These are phyloP conservation scores for Scaptomyza reducta DNA, from an alignment of 2,888 invertebrate genomes.

Conservation along the genomic window DNA sequence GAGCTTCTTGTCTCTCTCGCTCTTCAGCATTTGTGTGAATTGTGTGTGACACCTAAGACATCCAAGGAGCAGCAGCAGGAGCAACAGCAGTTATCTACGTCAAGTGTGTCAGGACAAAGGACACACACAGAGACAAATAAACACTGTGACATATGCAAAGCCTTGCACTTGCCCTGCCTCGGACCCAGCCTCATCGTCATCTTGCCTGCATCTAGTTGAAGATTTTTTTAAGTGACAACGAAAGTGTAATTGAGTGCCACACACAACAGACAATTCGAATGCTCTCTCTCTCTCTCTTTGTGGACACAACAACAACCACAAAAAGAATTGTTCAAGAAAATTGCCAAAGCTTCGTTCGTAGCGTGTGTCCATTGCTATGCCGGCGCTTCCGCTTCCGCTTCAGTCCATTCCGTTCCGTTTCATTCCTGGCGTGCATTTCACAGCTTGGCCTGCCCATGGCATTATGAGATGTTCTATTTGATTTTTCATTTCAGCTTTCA, in stretches of 20 bases:
- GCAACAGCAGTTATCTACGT: slow-evolving; percentile 60
- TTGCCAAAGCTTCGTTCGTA: slow-evolving; percentile 47
- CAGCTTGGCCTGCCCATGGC: slow-evolving; percentile 24
- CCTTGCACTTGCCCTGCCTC: slow-evolving; percentile 21
- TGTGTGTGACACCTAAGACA: slow-evolving; percentile 46
- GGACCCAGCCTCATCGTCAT: slow-evolving; percentile 1
- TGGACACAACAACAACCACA: slow-evolving; percentile 38
- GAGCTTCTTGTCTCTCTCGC: slow-evolving; percentile 30
- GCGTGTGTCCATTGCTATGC: slow-evolving; percentile 10
- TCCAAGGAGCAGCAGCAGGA: slow-evolving; percentile 39
- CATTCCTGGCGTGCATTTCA: slow-evolving; percentile 11
- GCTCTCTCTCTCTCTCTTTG: slow-evolving; percentile 36
- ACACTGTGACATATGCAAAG: slow-evolving; percentile 8
- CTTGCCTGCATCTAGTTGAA: slow-evolving; percentile 40
- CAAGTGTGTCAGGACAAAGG: slow-evolving; percentile 61
- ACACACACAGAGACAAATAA: slow-evolving; percentile 8
- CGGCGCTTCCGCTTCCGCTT: slow-evolving; percentile 4
- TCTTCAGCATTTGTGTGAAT: slow-evolving; percentile 1
- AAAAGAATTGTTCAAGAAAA: slow-evolving; percentile 49
- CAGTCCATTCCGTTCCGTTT: slow-evolving; percentile 14
- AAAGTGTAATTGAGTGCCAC: slow-evolving; percentile 76
- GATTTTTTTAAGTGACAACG: slow-evolving; percentile 76
- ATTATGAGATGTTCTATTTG: slow-evolving; percentile 72
- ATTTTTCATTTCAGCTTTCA: slow-evolving; percentile 70
- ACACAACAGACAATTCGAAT: slow-evolving; percentile 74